These are phyloP conservation scores for Hetaerina americana DNA, from an alignment of 1,140 invertebrate genomes.

Conservation along the genomic window DNA sequence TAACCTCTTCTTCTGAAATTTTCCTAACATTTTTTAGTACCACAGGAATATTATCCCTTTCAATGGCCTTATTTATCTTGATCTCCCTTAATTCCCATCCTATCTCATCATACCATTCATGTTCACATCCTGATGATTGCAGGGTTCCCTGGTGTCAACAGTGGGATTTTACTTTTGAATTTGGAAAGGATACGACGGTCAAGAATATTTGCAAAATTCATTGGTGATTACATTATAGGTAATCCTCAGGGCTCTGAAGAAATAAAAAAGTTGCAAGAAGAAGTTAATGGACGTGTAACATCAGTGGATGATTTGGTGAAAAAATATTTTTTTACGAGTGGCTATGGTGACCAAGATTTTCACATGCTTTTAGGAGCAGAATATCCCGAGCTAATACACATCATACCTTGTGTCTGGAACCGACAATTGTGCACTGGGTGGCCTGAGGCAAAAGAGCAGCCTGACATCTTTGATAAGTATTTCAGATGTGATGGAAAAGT, in stretches of 20 bases:
- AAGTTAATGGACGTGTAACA: neutral
- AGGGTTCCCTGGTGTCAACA: slow-evolving; percentile 64
- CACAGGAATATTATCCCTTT: too few relatives aligned
- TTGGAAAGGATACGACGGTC: slow-evolving; percentile 55
- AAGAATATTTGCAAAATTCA: slow-evolving; percentile 37
- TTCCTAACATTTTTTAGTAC: too few relatives aligned
- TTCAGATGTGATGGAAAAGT: slow-evolving; percentile 54
- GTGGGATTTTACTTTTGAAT: slow-evolving; percentile 63
- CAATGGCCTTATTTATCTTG: too few relatives aligned
- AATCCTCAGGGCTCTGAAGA: neutral
- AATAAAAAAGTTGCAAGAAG: neutral
- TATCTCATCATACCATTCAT: too few relatives aligned
- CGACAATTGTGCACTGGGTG: slow-evolving; percentile 76
- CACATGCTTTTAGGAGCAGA: slow-evolving; percentile 64
- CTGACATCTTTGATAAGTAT: slow-evolving; percentile 61
- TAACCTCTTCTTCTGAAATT: too few relatives aligned
- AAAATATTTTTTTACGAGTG: slow-evolving; percentile 62
- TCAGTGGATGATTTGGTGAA: slow-evolving; percentile 44
- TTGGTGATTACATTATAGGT: neutral
- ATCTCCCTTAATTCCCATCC: too few relatives aligned
- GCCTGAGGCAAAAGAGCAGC: slow-evolving; percentile 57
- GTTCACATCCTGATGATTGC: too few relatives aligned
- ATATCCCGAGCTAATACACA: slow-evolving; percentile 57
- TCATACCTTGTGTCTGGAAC: slow-evolving; percentile 71
- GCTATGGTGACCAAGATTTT: slow-evolving; percentile 80